A percentile compares a stretch with the other conserved stretches of the same genome.
Evolutionary conservation across 1,140 invertebrate genomes (phyloP).

Genomic region (Cepaea nemoralis): DNA sequence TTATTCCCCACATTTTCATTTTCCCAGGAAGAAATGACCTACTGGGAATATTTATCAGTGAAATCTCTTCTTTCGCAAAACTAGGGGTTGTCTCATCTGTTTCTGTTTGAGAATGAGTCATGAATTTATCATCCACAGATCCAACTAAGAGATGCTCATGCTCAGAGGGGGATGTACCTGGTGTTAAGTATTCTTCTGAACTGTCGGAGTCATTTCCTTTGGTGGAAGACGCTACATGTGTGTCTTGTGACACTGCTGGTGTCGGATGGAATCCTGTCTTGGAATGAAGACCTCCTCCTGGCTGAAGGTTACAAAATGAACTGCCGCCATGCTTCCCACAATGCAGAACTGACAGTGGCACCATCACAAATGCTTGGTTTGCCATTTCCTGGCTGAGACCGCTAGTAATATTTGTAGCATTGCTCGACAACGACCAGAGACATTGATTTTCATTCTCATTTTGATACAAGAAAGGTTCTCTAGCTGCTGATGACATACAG

Average conservation of each 20-base stretch:
- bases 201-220: neutral
- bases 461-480: neutral
- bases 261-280: neutral
- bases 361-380: neutral
- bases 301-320: neutral
- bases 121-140: neutral
- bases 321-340: neutral
- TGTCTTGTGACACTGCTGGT: constrained; percentile 1
- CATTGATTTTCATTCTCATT: neutral
- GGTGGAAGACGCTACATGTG: neutral
- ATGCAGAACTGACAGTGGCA: neutral
- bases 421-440: neutral
- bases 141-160: neutral
- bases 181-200: neutral
- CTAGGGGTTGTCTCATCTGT: neutral
- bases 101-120: neutral
- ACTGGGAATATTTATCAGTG: neutral
- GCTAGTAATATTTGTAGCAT: neutral
- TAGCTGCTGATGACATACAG: neutral
- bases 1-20: neutral
- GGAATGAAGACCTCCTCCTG: neutral
- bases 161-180: neutral
- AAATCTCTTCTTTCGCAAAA: neutral
- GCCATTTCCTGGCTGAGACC: neutral
- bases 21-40: neutral